Base-by-base conservation (phyloP, 2,113 vertebrate species). In the Pelodiscus sinensis region DNA sequence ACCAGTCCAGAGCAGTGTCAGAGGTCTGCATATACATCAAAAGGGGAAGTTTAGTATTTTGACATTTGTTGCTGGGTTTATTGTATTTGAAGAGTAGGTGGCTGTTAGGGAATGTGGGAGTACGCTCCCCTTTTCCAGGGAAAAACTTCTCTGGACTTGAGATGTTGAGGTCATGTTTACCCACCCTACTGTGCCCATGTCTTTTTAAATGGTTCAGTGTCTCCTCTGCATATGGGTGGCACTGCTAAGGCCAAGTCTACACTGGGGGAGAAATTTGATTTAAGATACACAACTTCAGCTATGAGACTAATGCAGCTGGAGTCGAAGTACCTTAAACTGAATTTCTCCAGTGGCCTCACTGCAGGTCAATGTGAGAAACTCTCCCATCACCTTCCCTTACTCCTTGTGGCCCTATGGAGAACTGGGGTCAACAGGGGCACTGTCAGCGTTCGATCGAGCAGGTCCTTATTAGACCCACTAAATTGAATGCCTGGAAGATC, bases 51-150 rank as follows among this genome's bases (percentile, higher is more conserved):
- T 65, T 62, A 31, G 87, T 0, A 0, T 60, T 38, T n/a, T 73
- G 14, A 24, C 50, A 71, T 0, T 12, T 16, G 58, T 7, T 38
- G 35, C 18, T 1, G 4, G 19, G 16, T 73, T 38, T 35, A 35
- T 73, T 44, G 8, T 38, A 10, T 73, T 35, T 2, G 51, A 31
- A 22, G 52, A 56, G 22, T 1, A 31, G 56, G 25, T 8, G 8
- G 0, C 2, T 50, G 84, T 29, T 50, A 35, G 54, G 24, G 31
- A 55, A 24, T 9, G 79, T 56, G 71, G 79, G 1, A 2, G 56
- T 75, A 21, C 18, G 44, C 0, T 0, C 56, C 25, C 58, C 73
- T 58, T 81, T 56, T 21, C 44, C 44, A 1, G 3, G 29, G 25
- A 21, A 15, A 50, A 7, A 31, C 79, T 38, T 84, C 1, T 24